These are phyloP conservation scores for Xestia rhomboidea DNA, from an alignment of 2,888 invertebrate species.

Conservation along the genomic window DNA sequence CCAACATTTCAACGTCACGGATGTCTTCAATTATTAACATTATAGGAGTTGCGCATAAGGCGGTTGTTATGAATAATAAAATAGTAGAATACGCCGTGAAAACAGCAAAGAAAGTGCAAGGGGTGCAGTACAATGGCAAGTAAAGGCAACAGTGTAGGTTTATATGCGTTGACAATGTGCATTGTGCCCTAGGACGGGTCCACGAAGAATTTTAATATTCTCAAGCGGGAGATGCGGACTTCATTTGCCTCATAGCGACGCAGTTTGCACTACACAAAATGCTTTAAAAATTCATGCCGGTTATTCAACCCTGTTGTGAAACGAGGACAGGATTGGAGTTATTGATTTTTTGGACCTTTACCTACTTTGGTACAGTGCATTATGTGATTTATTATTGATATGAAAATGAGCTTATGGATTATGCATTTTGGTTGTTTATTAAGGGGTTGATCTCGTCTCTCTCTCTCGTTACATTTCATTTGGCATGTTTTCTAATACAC, in stretches of 20 bases:
- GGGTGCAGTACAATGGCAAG: slow-evolving; percentile 87
- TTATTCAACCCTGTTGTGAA: slow-evolving; percentile 73
- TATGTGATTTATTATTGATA: slow-evolving; percentile 53
- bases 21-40: slow-evolving; percentile 88
- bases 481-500: not conserved
- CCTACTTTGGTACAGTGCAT: slow-evolving; percentile 36
- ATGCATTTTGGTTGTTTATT: slow-evolving; percentile 19
- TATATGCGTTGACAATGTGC: slow-evolving; percentile 88
- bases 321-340: slow-evolving; percentile 66
- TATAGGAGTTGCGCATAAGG: slow-evolving; percentile 83
- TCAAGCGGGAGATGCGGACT: slow-evolving; percentile 73
- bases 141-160: slow-evolving; percentile 89
- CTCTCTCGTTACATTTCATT: not conserved
- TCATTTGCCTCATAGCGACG: slow-evolving; percentile 75
- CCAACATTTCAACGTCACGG: slow-evolving; percentile 77
- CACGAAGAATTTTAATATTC: slow-evolving; percentile 77
- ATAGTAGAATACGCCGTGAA: slow-evolving; percentile 85
- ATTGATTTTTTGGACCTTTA: slow-evolving; percentile 54
- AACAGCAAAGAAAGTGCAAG: slow-evolving; percentile 85
- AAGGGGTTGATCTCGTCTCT: slow-evolving; percentile 1
- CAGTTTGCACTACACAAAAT: slow-evolving; percentile 76
- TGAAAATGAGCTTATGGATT: slow-evolving; percentile 18
- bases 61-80: slow-evolving; percentile 89
- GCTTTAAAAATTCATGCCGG: slow-evolving; percentile 79
- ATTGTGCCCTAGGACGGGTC: slow-evolving; percentile 82